These are phyloP conservation scores for Physella acuta DNA, from an alignment of 1,140 invertebrate genomes.

Conservation along the genomic window DNA sequence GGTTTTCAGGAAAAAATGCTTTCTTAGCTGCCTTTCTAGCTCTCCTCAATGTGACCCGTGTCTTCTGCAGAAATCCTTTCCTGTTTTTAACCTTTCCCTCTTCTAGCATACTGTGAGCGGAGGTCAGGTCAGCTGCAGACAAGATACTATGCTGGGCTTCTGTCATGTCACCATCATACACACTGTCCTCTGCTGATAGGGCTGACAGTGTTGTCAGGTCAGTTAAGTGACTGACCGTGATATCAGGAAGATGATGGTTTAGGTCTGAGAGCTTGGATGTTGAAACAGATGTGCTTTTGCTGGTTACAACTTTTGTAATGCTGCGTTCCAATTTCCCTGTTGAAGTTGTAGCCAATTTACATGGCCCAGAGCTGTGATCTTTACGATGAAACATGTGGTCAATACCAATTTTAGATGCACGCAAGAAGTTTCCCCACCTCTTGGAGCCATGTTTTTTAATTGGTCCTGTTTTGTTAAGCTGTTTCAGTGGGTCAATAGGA, in stretches of 20 bases:
- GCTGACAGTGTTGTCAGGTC: conserved; percentile 17
- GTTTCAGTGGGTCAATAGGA: conserved; percentile 15
- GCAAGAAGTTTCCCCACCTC: conserved; percentile 19
- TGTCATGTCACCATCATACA: too few relatives aligned
- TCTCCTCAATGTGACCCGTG: conserved; percentile 27
- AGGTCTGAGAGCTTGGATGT: conserved; percentile 13
- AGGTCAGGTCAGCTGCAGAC: neutral
- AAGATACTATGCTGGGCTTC: too few relatives aligned
- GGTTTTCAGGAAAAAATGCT: conserved; percentile 34
- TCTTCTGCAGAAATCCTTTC: conserved; percentile 27
- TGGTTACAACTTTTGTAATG: neutral
- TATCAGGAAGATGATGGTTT: conserved; percentile 13
- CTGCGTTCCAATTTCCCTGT: conserved; percentile 12
- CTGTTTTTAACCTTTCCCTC: conserved; percentile 15
- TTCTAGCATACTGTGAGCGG: conserved; percentile 22
- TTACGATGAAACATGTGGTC: conserved; percentile 19
- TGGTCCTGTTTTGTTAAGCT: conserved; percentile 18
- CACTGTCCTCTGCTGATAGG: conserved; percentile 12
- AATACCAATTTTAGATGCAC: conserved; percentile 15
- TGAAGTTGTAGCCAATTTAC: conserved; percentile 1
- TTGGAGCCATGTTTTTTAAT: conserved; percentile 17
- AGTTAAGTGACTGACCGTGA: conserved; percentile 20
- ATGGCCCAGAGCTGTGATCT: neutral
- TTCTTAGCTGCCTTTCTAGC: conserved; percentile 30
- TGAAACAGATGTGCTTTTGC: conserved; percentile 14